Evolutionary conservation across 2,888 invertebrate species (phyloP).

Genomic region (Empis stercorea): DNA sequence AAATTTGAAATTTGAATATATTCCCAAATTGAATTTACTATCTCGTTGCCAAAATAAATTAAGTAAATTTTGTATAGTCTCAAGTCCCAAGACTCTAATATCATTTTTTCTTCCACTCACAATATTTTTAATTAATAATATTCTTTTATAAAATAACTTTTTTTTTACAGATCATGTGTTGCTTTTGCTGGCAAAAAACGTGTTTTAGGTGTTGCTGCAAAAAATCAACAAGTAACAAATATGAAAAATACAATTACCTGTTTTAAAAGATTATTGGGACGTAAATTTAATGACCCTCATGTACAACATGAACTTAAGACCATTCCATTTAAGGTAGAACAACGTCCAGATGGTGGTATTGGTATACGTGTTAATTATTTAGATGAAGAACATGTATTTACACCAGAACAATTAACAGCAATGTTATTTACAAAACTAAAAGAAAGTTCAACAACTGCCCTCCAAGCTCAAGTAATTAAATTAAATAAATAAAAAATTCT

Average conservation of each 20-base stretch:
- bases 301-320: constrained; percentile 71
- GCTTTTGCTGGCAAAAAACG: constrained; percentile 89
- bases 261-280: constrained; percentile 85
- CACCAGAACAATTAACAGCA: constrained; percentile 88
- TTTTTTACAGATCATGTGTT: constrained; percentile 71
- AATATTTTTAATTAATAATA: no score
- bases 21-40: no score
- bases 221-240: constrained; percentile 93
- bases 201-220: constrained; percentile 90
- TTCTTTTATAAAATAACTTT: constrained; percentile 1
- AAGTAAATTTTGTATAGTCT: no score
- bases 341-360: constrained; percentile 64
- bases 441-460: constrained; percentile 70
- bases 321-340: constrained; percentile 67
- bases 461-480: constrained; percentile 57
- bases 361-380: constrained; percentile 83
- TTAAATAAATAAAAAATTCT: neutral
- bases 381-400: constrained; percentile 71
- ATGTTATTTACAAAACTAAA: constrained; percentile 96
- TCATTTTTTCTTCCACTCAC: no score
- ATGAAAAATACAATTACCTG: constrained; percentile 92
- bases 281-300: constrained; percentile 77
- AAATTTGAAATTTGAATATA: no score
- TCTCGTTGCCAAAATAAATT: no score
- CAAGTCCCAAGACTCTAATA: no score